Percentiles rank a stretch among this genome's conserved stretches.
Evolutionary conservation across 2,113 vertebrate species (phyloP).

Genomic region (Syngnathus scovelli): DNA sequence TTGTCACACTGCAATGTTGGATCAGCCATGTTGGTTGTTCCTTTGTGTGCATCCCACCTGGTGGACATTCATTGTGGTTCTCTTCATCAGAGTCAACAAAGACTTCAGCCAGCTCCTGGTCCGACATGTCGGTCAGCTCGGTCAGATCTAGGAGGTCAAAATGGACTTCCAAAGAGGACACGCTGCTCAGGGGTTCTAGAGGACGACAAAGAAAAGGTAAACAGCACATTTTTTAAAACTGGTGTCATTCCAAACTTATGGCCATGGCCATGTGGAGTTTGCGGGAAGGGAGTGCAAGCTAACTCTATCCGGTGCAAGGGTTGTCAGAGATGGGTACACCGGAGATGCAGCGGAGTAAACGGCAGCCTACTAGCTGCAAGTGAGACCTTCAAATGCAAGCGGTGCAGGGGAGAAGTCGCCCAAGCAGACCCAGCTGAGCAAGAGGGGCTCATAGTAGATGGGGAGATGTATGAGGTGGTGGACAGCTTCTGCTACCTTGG

Average conservation of each 20-base stretch:
- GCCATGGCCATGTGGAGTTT: too few species aligned
- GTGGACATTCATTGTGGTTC: conserved; percentile 76
- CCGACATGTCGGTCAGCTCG: conserved; percentile 94
- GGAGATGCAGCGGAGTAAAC: too few species aligned
- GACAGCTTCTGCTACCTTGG: too few species aligned
- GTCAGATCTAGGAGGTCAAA: conserved; percentile 97
- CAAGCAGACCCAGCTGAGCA: too few species aligned
- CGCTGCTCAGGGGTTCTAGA: conserved; percentile 92
- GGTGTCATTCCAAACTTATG: not conserved
- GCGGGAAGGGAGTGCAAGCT: too few species aligned
- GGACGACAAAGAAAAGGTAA: conserved; percentile 9
- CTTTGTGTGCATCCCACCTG: conserved; percentile 69
- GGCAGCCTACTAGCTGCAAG: too few species aligned
- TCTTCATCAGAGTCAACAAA: conserved; percentile 95
- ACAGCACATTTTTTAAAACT: not conserved
- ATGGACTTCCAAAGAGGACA: conserved; percentile 96
- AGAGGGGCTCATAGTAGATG: too few species aligned
- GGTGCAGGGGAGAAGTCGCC: too few species aligned
- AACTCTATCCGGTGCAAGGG: too few species aligned
- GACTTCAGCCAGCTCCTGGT: conserved; percentile 93
- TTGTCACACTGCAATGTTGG: not conserved
- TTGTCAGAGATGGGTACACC: too few species aligned
- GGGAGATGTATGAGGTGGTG: too few species aligned
- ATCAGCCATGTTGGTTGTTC: not conserved
- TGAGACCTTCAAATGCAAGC: too few species aligned